Base-by-base conservation (phyloP, 2,888 invertebrate species). In the Melolontha melolontha region DNA sequence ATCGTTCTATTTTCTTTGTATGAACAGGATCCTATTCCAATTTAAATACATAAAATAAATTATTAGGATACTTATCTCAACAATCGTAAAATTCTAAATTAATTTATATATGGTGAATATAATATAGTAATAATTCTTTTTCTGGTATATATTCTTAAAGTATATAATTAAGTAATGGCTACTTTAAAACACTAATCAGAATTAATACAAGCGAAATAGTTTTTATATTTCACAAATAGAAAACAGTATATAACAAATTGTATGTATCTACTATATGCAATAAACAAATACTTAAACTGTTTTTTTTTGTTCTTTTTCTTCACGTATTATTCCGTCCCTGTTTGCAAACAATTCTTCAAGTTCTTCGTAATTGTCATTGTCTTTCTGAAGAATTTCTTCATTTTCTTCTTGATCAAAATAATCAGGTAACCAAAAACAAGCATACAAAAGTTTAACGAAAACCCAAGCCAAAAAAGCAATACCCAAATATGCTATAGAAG, bases 401-500 rank as follows among this genome's bases (percentile, higher is more conserved):
- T 87, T 83, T 64, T 87, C 86, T 76, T 89, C 87, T 1, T 84
- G 84, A 71, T 87, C 83, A 74, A 91, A 80, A 73, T 88, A 86
- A 12, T 86, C 80, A 0, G 91, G 91, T 73, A 91, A 80, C 82
- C 87, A 88, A 79, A 91, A 88, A 71, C 90, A 90, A 0, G 89
- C 87, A 75, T 88, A 87, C 70, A 91, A 84, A 12, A 92, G 84
- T 62, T 90, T 85, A 63, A 91, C 79, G 80, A 91, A 87, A 40
- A 91, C 75, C 89, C 91, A 91, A 11, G 87, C 87, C 16, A 88
- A 80, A 14, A 86, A 86, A 0, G 90, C 89, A 54, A 92, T 78
- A 0, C 84, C 85, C 52, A 89, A 84, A 76, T 91, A 92, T 11
- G 87, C 86, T 42, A 87, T 77, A 79, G 90, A 89, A 0, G 89